These are phyloP conservation scores for Zygaena filipendulae DNA, from an alignment of 2,888 invertebrate genomes.

Conservation along the genomic window DNA sequence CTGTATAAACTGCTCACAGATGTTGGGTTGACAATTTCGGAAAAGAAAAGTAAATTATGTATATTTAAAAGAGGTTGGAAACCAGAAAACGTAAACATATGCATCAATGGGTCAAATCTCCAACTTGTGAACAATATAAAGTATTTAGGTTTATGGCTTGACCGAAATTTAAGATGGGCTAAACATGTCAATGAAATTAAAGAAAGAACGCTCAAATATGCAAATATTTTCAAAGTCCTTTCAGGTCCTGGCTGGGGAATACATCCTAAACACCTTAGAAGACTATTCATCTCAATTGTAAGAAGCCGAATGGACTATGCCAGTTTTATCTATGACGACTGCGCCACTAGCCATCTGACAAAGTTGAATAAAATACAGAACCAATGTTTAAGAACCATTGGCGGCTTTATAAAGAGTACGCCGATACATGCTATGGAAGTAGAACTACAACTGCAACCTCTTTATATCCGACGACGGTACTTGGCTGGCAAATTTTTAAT, in stretches of 20 bases:
- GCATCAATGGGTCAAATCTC: conserved; percentile 6
- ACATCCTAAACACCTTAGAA: conserved; percentile 19
- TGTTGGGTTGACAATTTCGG: conserved; percentile 14
- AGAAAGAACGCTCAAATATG: conserved; percentile 14
- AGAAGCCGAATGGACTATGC: conserved; percentile 19
- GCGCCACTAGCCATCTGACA: conserved; percentile 1
- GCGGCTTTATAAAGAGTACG: conserved; percentile 5
- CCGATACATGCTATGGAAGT: conserved; percentile 9
- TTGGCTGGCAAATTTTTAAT: conserved; percentile 6
- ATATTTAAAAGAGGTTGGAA: conserved; percentile 15
- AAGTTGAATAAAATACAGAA: conserved; percentile 9
- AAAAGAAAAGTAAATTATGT: conserved; percentile 17
- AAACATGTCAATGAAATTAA: conserved; percentile 19
- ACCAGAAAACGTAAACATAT: conserved; percentile 5
- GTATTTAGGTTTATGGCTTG: conserved; percentile 22
- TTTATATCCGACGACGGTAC: conserved; percentile 4
- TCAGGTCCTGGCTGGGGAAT: conserved; percentile 20
- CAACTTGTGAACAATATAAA: conserved; percentile 12
- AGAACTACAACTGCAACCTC: conserved; percentile 3
- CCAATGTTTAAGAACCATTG: conserved; percentile 5
- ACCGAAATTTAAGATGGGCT: conserved; percentile 17
- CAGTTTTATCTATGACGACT: conserved; percentile 7
- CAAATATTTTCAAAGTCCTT: conserved; percentile 20
- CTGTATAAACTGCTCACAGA: no score
- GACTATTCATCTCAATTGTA: conserved; percentile 17